phyloP scores from a whole-genome alignment of 2,888 invertebrate species.

The Leptinotarsa rubiginosa region DNA sequence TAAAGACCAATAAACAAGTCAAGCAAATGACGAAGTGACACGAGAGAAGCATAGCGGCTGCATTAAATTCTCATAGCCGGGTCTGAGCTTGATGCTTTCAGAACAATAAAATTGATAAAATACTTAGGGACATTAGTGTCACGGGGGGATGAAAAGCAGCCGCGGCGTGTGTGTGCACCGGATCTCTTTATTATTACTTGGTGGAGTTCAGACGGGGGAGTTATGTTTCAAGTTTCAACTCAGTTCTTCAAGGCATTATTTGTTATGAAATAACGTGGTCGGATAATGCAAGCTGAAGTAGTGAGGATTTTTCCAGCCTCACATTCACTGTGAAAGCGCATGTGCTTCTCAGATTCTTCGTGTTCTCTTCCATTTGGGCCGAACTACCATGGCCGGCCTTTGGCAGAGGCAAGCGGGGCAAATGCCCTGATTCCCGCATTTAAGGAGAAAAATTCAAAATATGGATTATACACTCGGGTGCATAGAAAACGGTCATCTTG shows the following conservation, averaged over 20 bases:
- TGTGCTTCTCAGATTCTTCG: no score
- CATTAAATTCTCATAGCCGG: slow-evolving; percentile 39
- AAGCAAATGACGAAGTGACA: slow-evolving; percentile 45
- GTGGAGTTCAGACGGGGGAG: slow-evolving; percentile 26
- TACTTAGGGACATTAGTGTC: slow-evolving; percentile 65
- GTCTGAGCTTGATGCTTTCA: slow-evolving; percentile 59
- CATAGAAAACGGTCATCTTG: no score
- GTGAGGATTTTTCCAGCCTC: neutral
- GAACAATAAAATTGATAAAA: slow-evolving; percentile 66
- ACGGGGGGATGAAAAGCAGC: slow-evolving; percentile 61
- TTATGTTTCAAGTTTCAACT: slow-evolving; percentile 11
- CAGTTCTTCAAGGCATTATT: slow-evolving; percentile 11
- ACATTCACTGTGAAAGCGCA: neutral
- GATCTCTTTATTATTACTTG: slow-evolving; percentile 62
- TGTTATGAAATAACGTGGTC: neutral
- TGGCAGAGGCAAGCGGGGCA: no score
- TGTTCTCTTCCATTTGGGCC: no score
- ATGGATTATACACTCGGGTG: no score
- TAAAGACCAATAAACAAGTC: slow-evolving; percentile 44
- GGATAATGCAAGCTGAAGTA: neutral
- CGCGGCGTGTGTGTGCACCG: slow-evolving; percentile 50
- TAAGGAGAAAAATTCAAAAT: no score
- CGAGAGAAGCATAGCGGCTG: slow-evolving; percentile 40
- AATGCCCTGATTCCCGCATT: no score
- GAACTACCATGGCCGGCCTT: no score